Conservation (phyloP, 2,113 vertebrate genomes). For the Scolopax mira region DNA sequence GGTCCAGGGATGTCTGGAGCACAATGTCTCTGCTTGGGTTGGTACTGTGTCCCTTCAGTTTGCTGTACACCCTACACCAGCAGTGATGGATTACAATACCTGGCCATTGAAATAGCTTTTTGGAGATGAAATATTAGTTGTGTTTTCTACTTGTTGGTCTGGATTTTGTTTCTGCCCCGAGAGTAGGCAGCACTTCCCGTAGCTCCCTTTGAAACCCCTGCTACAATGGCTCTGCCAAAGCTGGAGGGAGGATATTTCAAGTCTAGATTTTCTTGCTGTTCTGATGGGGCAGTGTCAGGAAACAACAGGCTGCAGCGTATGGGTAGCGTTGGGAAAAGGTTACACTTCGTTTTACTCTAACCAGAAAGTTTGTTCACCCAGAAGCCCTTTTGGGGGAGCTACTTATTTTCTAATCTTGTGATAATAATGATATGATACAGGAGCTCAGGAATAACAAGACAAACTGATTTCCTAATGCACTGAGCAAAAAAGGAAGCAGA, state of each 20-base stretch:
- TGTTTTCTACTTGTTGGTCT: neutral
- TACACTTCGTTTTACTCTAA: neutral
- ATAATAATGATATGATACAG: neutral
- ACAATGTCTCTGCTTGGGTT: accelerated
- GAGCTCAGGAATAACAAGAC: slow-evolving; percentile 19
- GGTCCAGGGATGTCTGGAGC: neutral
- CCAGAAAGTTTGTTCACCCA: slow-evolving; percentile 28
- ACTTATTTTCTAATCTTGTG: slow-evolving; percentile 59
- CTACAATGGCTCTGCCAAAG: neutral
- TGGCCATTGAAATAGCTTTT: accelerated
- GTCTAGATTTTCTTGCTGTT: neutral
- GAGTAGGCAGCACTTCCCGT: neutral
- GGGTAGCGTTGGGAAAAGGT: neutral
- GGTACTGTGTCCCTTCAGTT: neutral
- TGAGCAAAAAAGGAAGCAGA: neutral
- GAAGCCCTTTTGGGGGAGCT: slow-evolving; percentile 63
- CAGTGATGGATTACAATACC: neutral
- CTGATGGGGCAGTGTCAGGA: neutral
- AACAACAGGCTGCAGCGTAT: accelerated
- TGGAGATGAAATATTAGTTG: neutral
- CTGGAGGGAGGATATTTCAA: neutral
- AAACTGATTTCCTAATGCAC: slow-evolving; percentile 37
- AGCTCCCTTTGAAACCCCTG: neutral
- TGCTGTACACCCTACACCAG: neutral
- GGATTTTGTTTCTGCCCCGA: neutral